Base-by-base conservation (phyloP, 2,113 vertebrate species). In the Erinaceus europaeus region DNA sequence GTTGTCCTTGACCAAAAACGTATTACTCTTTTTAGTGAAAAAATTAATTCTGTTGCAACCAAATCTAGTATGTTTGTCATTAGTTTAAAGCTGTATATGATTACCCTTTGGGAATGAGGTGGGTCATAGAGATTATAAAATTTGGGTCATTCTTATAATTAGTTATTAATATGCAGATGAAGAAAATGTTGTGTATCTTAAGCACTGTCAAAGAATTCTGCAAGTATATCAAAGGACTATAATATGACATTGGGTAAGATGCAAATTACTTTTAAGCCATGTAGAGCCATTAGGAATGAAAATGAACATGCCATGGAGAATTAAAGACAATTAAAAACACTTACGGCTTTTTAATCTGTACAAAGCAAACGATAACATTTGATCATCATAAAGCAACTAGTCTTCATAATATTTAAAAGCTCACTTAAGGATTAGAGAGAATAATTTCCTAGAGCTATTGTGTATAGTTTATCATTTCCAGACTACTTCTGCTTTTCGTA, bases 291-390 rank as follows among this genome's bases (percentile, higher is more conserved):
- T 94, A 92, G 92, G 80, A 90, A 76, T 86, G 46, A 90, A 80
- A 86, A 89, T 84, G 59, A 94, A 86, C 25, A 71, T 40, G 57
- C 73, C 59, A 81, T 18, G 32, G 87, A 89, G 77, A 91, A 87
- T 86, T 86, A 86, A 83, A 68, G 71, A 52, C 69, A 81, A 90
- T 87, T 90, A 91, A 94, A 93, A 91, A 86, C 84, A 94, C 72
- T 84, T 89, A 88, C 1, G n/a, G 29, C 76, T 89, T 90, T 88
- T 86, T 90, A 91, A 93, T 90, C 29, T 68, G 36, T 75, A 52
- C 79, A 91, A 88, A 83, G 36, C 21, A 91, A 93, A 73, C 42
- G 72, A 32, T 85, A 92, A 77, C 17, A 89, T 86, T 94, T 91
- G 64, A 91, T 94, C 80, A 88, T 88, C 77, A 75, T 65, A 87